Evolutionary conservation across 2,113 vertebrate genomes (phyloP).

Genomic region (Pomatostomus ruficeps): DNA sequence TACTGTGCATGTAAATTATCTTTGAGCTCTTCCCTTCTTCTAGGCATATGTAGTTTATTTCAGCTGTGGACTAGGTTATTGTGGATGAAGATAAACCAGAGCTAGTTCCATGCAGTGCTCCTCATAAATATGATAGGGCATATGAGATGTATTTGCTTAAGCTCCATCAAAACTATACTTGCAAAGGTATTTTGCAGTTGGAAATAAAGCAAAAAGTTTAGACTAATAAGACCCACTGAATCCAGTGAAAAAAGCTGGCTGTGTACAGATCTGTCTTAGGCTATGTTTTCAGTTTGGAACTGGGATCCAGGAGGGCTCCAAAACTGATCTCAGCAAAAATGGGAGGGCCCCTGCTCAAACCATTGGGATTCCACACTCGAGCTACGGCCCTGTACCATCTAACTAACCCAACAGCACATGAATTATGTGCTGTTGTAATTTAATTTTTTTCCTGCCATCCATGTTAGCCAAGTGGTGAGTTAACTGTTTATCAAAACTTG

Average conservation of each 20-base stretch:
- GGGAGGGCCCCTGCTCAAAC: not conserved
- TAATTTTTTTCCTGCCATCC: not conserved
- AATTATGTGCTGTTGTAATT: not conserved
- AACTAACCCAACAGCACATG: not conserved
- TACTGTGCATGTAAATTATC: not conserved
- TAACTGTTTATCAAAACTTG: not conserved
- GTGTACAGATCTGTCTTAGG: not conserved
- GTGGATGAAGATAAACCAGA: not conserved
- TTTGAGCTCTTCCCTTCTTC: not conserved
- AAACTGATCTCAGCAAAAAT: not conserved
- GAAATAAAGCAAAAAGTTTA: not conserved
- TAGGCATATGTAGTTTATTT: not conserved
- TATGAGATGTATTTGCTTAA: not conserved
- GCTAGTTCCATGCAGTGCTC: not conserved
- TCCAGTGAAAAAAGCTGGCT: not conserved
- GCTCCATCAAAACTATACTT: not conserved
- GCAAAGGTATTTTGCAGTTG: not conserved
- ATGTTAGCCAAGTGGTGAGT: not conserved
- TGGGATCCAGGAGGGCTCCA: not conserved
- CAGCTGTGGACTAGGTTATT: not conserved
- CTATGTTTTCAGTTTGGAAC: not conserved
- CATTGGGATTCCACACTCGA: not conserved
- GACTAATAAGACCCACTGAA: not conserved
- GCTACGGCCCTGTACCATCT: not conserved
- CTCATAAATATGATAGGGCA: not conserved